A percentile compares a stretch with the other conserved stretches of the same genome.
These are phyloP conservation scores for Tricholauxania praeusta DNA, from an alignment of 2,888 invertebrate genomes.

Conservation along the genomic window DNA sequence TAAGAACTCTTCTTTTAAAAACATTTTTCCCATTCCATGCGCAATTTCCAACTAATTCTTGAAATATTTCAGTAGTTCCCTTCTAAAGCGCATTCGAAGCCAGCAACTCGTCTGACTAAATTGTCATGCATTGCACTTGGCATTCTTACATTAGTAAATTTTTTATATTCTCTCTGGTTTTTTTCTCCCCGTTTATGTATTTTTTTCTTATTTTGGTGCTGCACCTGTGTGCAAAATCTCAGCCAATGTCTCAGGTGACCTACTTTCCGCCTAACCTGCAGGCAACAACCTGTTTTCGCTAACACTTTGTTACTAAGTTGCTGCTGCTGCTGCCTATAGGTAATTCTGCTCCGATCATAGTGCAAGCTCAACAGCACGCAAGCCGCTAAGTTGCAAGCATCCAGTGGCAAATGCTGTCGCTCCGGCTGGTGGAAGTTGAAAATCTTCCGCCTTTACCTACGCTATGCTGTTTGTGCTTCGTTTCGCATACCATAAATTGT, in stretches of 20 bases:
- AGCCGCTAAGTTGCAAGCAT: conserved; percentile 20
- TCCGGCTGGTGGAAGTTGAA: conserved; percentile 43
- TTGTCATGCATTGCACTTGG: conserved; percentile 42
- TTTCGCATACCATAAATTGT: conserved; percentile 17
- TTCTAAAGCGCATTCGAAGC: conserved; percentile 11
- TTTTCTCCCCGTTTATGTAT: conserved; percentile 11
- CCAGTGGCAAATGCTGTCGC: conserved; percentile 38
- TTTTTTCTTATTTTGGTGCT: conserved; percentile 19
- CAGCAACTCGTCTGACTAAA: conserved; percentile 21
- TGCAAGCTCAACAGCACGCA: conserved; percentile 18
- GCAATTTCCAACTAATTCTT: conserved; percentile 9
- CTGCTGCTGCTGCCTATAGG: not conserved
- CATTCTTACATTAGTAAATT: conserved; percentile 25
- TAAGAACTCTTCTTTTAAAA: conserved; percentile 5
- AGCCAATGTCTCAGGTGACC: conserved; percentile 47
- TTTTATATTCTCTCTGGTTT: conserved; percentile 15
- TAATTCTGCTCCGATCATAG: not conserved
- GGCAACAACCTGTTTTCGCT: conserved; percentile 50
- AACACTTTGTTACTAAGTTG: conserved; percentile 37
- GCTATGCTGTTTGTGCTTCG: conserved; percentile 1
- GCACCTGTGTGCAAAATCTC: conserved; percentile 44
- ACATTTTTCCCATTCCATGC: conserved; percentile 21
- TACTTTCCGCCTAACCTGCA: conserved; percentile 50
- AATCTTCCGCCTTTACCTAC: conserved; percentile 24
- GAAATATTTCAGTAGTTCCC: conserved; percentile 9